phyloP scores from a whole-genome alignment of 1,140 invertebrate genomes.

The Apolygus lucorum region DNA sequence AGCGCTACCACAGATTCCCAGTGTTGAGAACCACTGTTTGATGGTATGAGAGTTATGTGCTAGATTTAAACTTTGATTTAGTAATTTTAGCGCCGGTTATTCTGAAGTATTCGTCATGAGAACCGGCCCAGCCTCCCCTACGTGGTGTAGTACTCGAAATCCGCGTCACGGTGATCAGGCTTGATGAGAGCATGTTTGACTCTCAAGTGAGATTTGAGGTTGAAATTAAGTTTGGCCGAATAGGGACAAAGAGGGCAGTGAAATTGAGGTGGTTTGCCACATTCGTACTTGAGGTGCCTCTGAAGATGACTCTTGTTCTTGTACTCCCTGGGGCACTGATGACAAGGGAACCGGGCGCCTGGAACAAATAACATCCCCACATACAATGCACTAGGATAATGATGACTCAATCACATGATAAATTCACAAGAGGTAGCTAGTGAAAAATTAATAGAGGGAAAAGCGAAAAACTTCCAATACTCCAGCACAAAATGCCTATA shows the following conservation, averaged over 20 bases:
- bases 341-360: constrained; percentile 6
- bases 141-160: not conserved
- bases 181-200: constrained; percentile 14
- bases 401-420: too few relatives aligned
- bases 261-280: constrained; percentile 55
- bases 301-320: constrained; percentile 38
- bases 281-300: constrained; percentile 29
- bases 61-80: too few relatives aligned
- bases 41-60: too few relatives aligned
- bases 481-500: too few relatives aligned
- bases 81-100: too few relatives aligned
- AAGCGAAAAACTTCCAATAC: too few relatives aligned
- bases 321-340: constrained; percentile 31
- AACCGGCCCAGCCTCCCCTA: too few relatives aligned
- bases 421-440: too few relatives aligned
- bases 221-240: constrained; percentile 17
- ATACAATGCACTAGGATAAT: not conserved
- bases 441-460: too few relatives aligned
- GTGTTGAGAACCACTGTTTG: too few relatives aligned
- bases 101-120: too few relatives aligned
- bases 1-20: too few relatives aligned
- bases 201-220: constrained; percentile 24
- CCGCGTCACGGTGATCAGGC: not conserved
- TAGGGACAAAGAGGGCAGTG: constrained; percentile 57
- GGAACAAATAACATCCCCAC: not conserved